These are phyloP conservation scores for Chaenogobius annularis DNA, from an alignment of 2,113 vertebrate species.

Conservation along the genomic window DNA sequence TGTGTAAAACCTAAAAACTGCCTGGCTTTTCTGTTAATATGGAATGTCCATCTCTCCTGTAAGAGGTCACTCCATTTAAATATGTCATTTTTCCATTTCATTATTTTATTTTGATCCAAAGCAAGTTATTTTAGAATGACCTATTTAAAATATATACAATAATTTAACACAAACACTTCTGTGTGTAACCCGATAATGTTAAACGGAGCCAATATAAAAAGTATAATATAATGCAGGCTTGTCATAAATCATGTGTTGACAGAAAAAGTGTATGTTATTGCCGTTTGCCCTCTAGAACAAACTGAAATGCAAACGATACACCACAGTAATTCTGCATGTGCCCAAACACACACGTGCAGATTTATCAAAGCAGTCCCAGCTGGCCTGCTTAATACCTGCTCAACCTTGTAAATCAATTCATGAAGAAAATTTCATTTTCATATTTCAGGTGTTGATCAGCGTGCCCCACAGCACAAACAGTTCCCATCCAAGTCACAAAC, in stretches of 20 bases:
- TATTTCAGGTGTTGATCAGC: slow-evolving; percentile 50
- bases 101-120: too few species aligned
- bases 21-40: too few species aligned
- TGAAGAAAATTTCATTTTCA: slow-evolving; percentile 55
- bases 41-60: too few species aligned
- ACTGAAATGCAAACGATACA: not conserved
- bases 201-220: not conserved
- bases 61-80: too few species aligned
- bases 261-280: not conserved
- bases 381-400: slow-evolving; percentile 22
- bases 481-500: slow-evolving; percentile 54
- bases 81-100: too few species aligned
- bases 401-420: slow-evolving; percentile 62
- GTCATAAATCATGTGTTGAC: not conserved
- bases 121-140: too few species aligned
- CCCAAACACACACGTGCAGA: slow-evolving; percentile 3
- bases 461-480: slow-evolving; percentile 60
- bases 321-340: not conserved
- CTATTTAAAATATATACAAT: too few species aligned
- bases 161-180: too few species aligned
- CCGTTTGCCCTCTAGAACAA: not conserved
- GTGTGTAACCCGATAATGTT: not conserved
- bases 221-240: not conserved
- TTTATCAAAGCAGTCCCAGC: slow-evolving; percentile 25
- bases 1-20: too few species aligned